Evolutionary conservation across 2,797 vertebrate species (phyloP).

Genomic region (Microctenopoma steveboyesi): DNA sequence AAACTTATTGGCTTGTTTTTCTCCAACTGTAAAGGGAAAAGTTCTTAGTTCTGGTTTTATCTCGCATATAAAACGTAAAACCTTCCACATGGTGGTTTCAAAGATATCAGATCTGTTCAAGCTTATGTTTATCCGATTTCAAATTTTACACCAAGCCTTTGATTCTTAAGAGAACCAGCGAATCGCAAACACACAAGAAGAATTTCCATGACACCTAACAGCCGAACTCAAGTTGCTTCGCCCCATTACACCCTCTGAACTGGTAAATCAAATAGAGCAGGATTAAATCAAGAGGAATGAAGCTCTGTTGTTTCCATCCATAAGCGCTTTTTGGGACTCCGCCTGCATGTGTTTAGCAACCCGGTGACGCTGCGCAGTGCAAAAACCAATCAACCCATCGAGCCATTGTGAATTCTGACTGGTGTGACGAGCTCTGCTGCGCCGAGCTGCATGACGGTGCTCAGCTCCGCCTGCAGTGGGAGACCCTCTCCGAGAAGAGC

Average conservation of each 20-base stretch:
- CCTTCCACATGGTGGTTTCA: too few species aligned
- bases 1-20: too few species aligned
- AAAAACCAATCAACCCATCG: constrained; percentile 42
- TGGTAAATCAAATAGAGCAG: background rate
- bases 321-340: background rate
- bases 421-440: constrained; percentile 9
- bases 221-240: background rate
- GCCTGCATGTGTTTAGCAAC: constrained; percentile 8
- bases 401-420: constrained; percentile 24
- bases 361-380: constrained; percentile 11
- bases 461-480: constrained; percentile 21
- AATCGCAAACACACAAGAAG: too few species aligned
- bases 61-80: too few species aligned
- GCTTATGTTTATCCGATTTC: too few species aligned
- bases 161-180: too few species aligned
- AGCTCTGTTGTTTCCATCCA: too few species aligned
- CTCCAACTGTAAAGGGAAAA: too few species aligned
- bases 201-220: background rate
- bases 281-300: constrained; percentile 1
- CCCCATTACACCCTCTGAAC: background rate
- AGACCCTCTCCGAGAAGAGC: constrained; percentile 13
- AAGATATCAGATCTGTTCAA: too few species aligned
- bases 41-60: too few species aligned
- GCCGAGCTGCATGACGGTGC: constrained; percentile 37
- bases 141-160: too few species aligned